Evolutionary conservation across 2,888 invertebrate genomes (phyloP), one percentile per base, ranked within the genome.

Genomic region (Pocota personata): DNA sequence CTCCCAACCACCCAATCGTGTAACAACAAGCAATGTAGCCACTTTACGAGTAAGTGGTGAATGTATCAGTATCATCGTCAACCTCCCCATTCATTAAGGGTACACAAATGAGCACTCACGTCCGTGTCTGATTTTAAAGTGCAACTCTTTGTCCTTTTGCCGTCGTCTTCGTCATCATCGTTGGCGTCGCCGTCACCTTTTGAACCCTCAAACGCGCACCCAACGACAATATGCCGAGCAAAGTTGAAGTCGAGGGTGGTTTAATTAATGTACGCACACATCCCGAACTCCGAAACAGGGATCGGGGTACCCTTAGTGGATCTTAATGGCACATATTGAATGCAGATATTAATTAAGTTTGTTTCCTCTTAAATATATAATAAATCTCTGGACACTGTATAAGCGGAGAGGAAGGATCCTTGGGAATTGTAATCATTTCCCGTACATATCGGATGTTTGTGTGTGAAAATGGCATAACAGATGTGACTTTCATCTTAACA

Each of bases 71-170:
- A n/a, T 2, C 30, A 19, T 40, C 52, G 19, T 46, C 14, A 37
- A 16, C 43, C 8, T 2, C 2, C 14, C 48, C 14, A 14, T 32
- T 67, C 46, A 73, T 79, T 82, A 69, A 71, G 27, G 48, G 12
- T 69, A 82, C 75, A 69, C 52, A 82, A 82, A 82, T 82, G 77
- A 72, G 77, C 71, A 72, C 82, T 82, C 76, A 50, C 57, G 64
- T 58, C 19, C 32, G 50, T 64, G 76, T 66, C 77, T 72, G 52
- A 43, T 21, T 72, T 60, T 66, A 37, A 72, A 77, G 82, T 82
- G 77, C 72, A 77, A 46, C 52, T 48, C 35, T 72, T 77, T 77
- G 71, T 77, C 35, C 71, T 55, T 67, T 57, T 35, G 30, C 30
- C 50, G 30, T 43, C 52, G 32, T 64, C 12, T 37, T 80, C 46